Conservation (phyloP, 2,797 vertebrate species). For the Sciurus carolinensis region DNA sequence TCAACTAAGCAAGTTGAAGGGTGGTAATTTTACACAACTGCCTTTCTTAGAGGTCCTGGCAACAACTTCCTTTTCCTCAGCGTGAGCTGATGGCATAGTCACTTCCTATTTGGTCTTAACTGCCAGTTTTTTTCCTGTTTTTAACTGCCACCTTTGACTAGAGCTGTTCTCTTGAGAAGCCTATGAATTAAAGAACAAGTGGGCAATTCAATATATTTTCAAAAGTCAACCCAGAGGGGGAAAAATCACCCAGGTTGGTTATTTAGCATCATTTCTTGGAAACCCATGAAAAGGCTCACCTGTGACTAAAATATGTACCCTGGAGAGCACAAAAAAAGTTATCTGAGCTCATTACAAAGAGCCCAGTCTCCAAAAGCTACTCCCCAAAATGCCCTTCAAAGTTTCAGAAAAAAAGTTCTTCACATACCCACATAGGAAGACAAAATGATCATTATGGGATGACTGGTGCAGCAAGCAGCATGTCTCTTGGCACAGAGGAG, state of each 20-base stretch:
- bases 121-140: slow-evolving; percentile 83
- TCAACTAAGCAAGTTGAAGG: slow-evolving; percentile 80
- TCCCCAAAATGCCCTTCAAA: slow-evolving; percentile 26
- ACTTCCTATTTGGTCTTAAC: slow-evolving; percentile 86
- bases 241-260: slow-evolving; percentile 39
- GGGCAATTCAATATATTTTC: slow-evolving; percentile 37
- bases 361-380: slow-evolving; percentile 46
- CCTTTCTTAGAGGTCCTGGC: slow-evolving; percentile 86
- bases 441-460: slow-evolving; percentile 31
- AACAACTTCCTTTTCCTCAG: slow-evolving; percentile 86
- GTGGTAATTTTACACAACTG: slow-evolving; percentile 83
- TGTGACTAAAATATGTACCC: slow-evolving; percentile 57
- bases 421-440: not conserved
- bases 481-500: not conserved
- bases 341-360: slow-evolving; percentile 66
- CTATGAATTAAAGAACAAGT: slow-evolving; percentile 73
- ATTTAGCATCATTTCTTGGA: slow-evolving; percentile 32
- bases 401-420: not conserved
- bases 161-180: slow-evolving; percentile 67
- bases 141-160: slow-evolving; percentile 80
- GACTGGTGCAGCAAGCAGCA: not conserved
- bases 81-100: slow-evolving; percentile 85
- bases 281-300: slow-evolving; percentile 60
- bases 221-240: slow-evolving; percentile 45
- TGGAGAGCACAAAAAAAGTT: slow-evolving; percentile 59